Evolutionary conservation across 2,113 vertebrate genomes (phyloP), one percentile per base, ranked within the genome.

Genomic region (Megaceryle maxima): DNA sequence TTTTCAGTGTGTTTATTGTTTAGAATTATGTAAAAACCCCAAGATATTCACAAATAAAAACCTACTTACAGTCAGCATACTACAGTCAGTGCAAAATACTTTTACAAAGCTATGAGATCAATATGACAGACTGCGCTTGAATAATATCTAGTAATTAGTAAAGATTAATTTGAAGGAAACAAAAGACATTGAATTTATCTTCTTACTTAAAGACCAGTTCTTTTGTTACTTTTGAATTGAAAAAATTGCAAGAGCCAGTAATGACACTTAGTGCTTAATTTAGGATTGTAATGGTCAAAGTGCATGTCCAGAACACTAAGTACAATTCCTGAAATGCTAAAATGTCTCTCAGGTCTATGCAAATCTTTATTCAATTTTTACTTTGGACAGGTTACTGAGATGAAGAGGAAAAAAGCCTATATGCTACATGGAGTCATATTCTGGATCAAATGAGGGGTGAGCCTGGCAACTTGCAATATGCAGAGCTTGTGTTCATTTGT

Each of bases 131-230:
- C 18, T 74, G 10, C 3, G 6, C 20, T 55, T 96, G 55, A 92
- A 62, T 88, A 77, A 74, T 16, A 53, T 83, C 29, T 24, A 88
- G 19, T 43, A 83, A 86, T 73, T 88, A 90, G 74, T 70, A 90
- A 16, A 86, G 17, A 70, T 92, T 86, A 94, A 93, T 94, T 67
- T 94, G 79, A 86, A 92, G 19, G 85, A 86, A 95, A 76, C 46
- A 80, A 46, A 95, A 88, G 26, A 74, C 2, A 0, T 37, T 68
- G 33, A 67, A 83, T 95, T 83, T 77, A 83, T 81, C 51, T 80
- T 83, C 72, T 81, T 64, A 77, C 56, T 83, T 93, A 92, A 77
- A 81, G 64, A 83, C 13, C 14, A 33, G 18, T 43, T 93, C 10
- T 81, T 5, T 10, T 63, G 63, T 67, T 86, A 77, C 31, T 68